phyloP scores from a whole-genome alignment of 2,113 vertebrate genomes.

The Empidonax alnorum region DNA sequence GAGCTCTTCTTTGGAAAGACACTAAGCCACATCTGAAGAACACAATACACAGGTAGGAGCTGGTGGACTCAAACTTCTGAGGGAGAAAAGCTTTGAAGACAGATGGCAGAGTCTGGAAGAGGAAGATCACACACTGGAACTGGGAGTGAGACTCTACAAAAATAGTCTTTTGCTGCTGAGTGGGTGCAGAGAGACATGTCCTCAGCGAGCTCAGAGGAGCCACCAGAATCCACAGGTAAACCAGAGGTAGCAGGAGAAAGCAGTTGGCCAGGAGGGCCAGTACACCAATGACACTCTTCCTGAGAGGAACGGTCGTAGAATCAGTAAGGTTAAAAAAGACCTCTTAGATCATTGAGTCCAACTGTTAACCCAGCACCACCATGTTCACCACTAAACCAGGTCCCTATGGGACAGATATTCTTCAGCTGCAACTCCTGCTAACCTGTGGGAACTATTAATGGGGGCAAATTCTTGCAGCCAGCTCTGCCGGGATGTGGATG shows the following conservation, averaged over 20 bases:
- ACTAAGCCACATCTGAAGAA: background rate
- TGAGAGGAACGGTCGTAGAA: background rate
- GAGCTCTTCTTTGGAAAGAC: background rate
- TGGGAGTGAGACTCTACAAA: background rate
- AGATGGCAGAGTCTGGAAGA: background rate
- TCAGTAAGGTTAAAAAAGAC: background rate
- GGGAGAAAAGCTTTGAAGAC: background rate
- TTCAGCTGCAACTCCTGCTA: background rate
- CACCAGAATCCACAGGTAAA: background rate
- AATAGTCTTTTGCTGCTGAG: background rate
- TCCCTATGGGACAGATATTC: background rate
- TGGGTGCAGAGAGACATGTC: fast-evolving
- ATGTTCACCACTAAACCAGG: background rate
- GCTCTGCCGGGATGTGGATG: background rate
- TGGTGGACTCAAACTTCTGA: background rate
- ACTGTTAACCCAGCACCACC: background rate
- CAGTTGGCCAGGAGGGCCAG: background rate
- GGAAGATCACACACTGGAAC: background rate
- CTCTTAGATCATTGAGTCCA: background rate
- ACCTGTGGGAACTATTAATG: background rate
- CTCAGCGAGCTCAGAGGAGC: background rate
- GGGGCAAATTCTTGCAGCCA: background rate
- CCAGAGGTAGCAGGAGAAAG: background rate
- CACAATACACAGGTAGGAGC: background rate
- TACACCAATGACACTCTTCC: background rate